Evolutionary conservation across 2,888 invertebrate genomes (phyloP), one percentile per base, ranked within the genome.

Genomic region (Tanaodytes sp.): DNA sequence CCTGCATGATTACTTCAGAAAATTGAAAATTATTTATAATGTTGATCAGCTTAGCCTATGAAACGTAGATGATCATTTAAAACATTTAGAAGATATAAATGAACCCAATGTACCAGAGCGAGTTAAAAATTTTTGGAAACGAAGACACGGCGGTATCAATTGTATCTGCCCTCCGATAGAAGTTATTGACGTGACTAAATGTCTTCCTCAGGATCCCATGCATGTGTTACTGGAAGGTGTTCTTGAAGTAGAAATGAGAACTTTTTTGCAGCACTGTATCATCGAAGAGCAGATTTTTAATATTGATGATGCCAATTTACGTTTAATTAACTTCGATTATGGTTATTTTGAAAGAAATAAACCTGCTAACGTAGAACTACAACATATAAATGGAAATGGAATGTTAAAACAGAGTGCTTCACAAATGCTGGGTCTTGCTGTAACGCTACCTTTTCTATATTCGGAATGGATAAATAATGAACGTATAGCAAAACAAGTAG

Each of bases 311-410:
- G 62, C 76, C 1, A 77, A 77, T 62, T 46, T 70, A 18, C 39
- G 57, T 30, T 15, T 74, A n/a, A 14, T 23, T 11, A 19, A 55
- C 52, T 76, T 77, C 37, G 51, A 73, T 70, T 76, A 71, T 27
- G 55, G 54, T n/a, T 71, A 75, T 40, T 74, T 76, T 37, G 64
- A 51, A 27, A 64, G 42, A 8, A 74, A 76, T 49, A 73, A 74
- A 49, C 75, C 75, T 19, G 68, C 72, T 15, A 27, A 14, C 16
- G 3, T 39, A 5, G 2, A 5, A 23, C 9, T 48, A 5, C 59
- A 64, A 18, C 11, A 67, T n/a, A 23, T 23, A 5, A 8, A n/a
- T n/a, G n/a, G n/a, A n/a, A n/a, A n/a, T n/a, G n/a, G n/a, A n/a
- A n/a, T n/a, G n/a, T n/a, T n/a, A n/a, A n/a, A n/a, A n/a, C n/a